Evolutionary conservation across 2,113 vertebrate species (phyloP).

Genomic region (Salvelinus fontinalis): DNA sequence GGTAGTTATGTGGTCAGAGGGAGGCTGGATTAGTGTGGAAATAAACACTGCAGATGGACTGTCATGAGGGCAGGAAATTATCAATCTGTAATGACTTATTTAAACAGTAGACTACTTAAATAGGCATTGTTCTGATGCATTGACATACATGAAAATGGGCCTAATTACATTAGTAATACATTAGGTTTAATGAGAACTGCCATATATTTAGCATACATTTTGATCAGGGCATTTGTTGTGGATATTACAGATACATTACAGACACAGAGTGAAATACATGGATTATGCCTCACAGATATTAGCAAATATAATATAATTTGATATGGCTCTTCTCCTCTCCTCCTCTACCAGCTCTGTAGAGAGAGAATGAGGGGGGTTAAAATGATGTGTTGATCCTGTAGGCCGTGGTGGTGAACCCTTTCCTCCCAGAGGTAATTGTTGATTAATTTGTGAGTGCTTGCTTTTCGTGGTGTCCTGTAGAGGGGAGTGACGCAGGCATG

Average conservation of each 20-base stretch:
- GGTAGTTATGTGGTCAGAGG: slow-evolving; percentile 12
- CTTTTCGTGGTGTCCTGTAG: slow-evolving; percentile 4
- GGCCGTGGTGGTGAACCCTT: background rate
- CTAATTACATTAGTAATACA: background rate
- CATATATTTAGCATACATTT: background rate
- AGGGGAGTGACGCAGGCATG: background rate
- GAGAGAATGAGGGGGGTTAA: background rate
- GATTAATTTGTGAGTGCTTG: slow-evolving; percentile 36
- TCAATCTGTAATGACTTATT: slow-evolving; percentile 3
- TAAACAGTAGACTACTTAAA: background rate
- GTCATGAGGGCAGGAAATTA: slow-evolving; percentile 13
- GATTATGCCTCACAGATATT: background rate
- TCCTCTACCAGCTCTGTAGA: background rate
- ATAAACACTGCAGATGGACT: slow-evolving; percentile 36
- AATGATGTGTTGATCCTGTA: background rate
- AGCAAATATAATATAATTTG: background rate
- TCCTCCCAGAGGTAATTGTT: background rate
- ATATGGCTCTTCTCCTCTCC: background rate
- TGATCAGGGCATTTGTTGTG: slow-evolving; percentile 4
- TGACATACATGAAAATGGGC: background rate
- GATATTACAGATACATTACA: background rate
- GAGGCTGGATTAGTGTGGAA: slow-evolving; percentile 5
- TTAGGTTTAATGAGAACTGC: background rate
- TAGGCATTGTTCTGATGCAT: background rate
- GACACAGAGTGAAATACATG: background rate